phyloP scores from a whole-genome alignment of 1,140 invertebrate genomes.

The Neelides sp. region DNA sequence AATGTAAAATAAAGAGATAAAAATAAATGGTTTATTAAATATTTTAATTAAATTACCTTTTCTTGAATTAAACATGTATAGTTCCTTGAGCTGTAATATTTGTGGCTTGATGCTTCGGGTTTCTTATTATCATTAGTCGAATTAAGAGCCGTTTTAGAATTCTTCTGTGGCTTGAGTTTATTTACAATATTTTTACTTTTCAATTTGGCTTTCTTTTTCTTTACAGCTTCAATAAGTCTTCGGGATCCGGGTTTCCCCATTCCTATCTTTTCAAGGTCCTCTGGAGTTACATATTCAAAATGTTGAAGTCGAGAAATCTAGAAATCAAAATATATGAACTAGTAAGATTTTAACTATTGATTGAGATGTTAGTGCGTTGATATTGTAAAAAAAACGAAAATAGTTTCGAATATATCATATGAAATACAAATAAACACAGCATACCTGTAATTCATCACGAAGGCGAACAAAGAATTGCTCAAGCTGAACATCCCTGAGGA shows the following conservation, averaged over 20 bases:
- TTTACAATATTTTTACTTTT: conserved; percentile 72
- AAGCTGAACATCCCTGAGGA: conserved; percentile 79
- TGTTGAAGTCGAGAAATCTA: conserved; percentile 75
- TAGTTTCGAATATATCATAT: not conserved
- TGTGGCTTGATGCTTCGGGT: conserved; percentile 10
- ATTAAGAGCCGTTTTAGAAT: conserved; percentile 7
- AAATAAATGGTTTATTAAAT: too few relatives aligned
- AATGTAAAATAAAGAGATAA: too few relatives aligned
- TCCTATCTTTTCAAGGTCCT: conserved; percentile 80
- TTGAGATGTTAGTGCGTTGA: not conserved
- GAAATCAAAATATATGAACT: conserved; percentile 22
- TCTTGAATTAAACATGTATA: conserved; percentile 79
- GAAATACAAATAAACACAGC: conserved; percentile 4
- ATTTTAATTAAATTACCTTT: conserved; percentile 43
- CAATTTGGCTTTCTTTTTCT: conserved; percentile 66
- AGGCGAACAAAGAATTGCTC: conserved; percentile 82
- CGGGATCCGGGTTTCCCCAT: conserved; percentile 82
- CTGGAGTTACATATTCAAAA: conserved; percentile 87
- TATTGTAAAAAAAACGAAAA: not conserved
- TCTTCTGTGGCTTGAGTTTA: conserved; percentile 55
- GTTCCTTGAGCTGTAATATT: conserved; percentile 3
- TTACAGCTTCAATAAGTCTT: conserved; percentile 77
- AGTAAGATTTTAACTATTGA: not conserved
- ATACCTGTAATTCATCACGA: conserved; percentile 74
- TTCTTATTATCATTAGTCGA: not conserved